phyloP scores from a whole-genome alignment of 2,797 vertebrate species.

The Rhabdomys pumilio region DNA sequence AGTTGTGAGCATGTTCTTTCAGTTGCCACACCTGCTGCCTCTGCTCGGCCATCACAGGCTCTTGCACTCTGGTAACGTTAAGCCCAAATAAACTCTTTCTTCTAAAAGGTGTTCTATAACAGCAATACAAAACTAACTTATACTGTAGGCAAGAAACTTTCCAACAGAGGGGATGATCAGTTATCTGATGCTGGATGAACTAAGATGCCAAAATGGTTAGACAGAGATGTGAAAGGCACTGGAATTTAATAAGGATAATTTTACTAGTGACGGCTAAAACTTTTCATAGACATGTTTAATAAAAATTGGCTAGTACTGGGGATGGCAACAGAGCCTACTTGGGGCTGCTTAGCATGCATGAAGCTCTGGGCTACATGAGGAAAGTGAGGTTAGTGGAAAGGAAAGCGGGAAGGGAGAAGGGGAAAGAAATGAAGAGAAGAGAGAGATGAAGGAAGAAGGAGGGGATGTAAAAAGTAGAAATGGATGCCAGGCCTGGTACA shows the following conservation, averaged over 20 bases:
- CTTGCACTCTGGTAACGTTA: neutral
- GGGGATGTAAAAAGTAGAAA: neutral
- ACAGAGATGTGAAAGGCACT: neutral
- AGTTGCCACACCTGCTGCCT: neutral
- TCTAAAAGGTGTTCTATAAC: neutral
- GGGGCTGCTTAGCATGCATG: neutral
- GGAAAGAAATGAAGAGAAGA: neutral
- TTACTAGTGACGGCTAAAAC: conserved; percentile 21
- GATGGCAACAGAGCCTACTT: neutral
- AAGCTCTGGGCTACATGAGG: neutral
- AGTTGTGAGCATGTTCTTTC: neutral
- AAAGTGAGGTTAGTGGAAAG: neutral
- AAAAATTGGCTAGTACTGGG: neutral
- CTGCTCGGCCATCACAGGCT: neutral
- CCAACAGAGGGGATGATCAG: neutral
- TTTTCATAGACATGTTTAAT: neutral
- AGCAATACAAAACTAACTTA: neutral
- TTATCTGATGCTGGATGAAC: neutral
- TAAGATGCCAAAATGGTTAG: neutral
- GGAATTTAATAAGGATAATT: conserved; percentile 27
- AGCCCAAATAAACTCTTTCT: neutral
- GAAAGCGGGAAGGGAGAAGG: neutral
- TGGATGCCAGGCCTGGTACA: neutral
- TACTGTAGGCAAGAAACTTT: neutral
- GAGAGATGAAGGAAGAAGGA: neutral